Conservation (phyloP, 2,888 invertebrate species). For the Amblyjoppa fuscipennis region DNA sequence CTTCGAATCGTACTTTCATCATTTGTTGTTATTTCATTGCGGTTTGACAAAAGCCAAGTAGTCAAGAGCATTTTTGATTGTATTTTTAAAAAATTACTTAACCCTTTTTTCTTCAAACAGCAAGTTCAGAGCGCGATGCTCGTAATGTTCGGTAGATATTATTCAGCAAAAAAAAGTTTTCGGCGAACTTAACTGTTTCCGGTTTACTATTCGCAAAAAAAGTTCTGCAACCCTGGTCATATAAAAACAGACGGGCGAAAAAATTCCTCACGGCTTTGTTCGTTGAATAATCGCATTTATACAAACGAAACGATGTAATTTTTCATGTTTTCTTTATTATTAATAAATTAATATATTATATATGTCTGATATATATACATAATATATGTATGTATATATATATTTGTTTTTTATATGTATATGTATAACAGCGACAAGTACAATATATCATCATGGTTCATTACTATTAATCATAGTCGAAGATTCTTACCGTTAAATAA, state of each 20-base stretch:
- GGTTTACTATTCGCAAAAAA: too few species aligned
- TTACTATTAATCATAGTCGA: constrained; percentile 80
- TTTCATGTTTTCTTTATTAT: constrained; percentile 83
- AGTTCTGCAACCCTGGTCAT: too few species aligned
- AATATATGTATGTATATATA: constrained; percentile 72
- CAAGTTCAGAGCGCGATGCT: too few species aligned
- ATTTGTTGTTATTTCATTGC: too few species aligned
- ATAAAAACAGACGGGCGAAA: not conserved
- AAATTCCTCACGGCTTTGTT: not conserved
- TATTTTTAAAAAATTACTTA: too few species aligned
- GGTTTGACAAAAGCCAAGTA: too few species aligned
- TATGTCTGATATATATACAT: constrained; percentile 77
- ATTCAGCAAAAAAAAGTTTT: too few species aligned
- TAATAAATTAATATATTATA: constrained; percentile 83
- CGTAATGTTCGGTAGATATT: too few species aligned
- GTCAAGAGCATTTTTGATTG: too few species aligned
- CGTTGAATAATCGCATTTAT: not conserved
- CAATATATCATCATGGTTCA: constrained; percentile 83
- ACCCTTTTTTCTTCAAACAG: too few species aligned
- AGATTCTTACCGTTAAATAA: constrained; percentile 77
- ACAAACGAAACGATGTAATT: constrained; percentile 7
- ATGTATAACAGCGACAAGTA: constrained; percentile 84
- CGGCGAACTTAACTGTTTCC: too few species aligned
- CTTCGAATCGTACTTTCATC: too few species aligned
- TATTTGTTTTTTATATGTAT: constrained; percentile 79